Conservation (phyloP, 92 coral and sea anemone genomes). For the Heliopora coerulea region DNA sequence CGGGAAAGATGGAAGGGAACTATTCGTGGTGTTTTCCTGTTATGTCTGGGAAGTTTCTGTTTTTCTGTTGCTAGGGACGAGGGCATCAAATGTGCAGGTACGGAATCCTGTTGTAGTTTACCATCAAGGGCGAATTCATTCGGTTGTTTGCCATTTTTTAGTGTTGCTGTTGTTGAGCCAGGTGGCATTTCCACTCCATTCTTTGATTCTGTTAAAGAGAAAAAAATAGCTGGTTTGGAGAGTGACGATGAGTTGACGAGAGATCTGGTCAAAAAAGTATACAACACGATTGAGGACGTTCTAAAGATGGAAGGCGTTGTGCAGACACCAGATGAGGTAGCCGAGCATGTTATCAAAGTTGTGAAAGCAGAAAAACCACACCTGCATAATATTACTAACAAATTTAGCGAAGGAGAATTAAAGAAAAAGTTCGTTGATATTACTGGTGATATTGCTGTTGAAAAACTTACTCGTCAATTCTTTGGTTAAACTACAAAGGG, state of each 20-base stretch:
- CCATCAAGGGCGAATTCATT: no score
- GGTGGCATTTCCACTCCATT: conserved; percentile 79
- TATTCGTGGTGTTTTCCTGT: no score
- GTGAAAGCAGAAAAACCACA: conserved; percentile 76
- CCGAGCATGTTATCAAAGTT: conserved; percentile 67
- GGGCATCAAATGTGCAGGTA: no score
- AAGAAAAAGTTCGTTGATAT: conserved; percentile 71
- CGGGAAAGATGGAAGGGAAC: no score
- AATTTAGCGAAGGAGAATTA: conserved; percentile 53
- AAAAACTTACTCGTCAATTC: conserved; percentile 60
- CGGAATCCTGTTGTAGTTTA: no score
- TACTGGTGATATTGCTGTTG: conserved; percentile 68
- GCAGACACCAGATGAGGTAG: conserved; percentile 81
- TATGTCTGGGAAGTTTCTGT: no score
- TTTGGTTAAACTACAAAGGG: conserved; percentile 17
- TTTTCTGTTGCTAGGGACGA: no score
- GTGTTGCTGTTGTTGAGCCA: conserved; percentile 84
- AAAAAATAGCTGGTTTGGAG: conserved; percentile 21
- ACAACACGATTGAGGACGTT: conserved; percentile 51
- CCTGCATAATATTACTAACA: conserved; percentile 82
- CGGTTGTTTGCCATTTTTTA: conserved; percentile 20
- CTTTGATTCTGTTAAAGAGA: conserved; percentile 11
- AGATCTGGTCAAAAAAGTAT: conserved; percentile 62
- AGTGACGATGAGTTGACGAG: conserved; percentile 81
- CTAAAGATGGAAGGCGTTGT: conserved; percentile 50